Evolutionary conservation across 2,888 invertebrate genomes (phyloP), one percentile per base, ranked within the genome.

Genomic region (Pocota personata): DNA sequence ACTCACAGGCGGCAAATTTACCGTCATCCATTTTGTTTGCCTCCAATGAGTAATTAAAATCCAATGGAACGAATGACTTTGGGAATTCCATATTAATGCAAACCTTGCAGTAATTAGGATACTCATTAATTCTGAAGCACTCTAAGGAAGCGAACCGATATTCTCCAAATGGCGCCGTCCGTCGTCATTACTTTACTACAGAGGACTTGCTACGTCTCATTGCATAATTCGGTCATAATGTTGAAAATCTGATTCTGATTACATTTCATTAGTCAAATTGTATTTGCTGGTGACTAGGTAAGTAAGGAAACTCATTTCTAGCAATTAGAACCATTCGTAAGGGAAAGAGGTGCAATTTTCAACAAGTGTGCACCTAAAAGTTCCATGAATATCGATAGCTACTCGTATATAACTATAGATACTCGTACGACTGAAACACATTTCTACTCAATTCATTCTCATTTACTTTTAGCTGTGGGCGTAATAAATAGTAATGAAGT

Each of bases 81-180:
- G 48, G 50, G 66, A 43, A 62, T 69, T 30, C 3, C 32, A 46
- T 35, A 69, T 69, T 75, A 32, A 24, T 77, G 73, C 75, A 71
- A 66, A 43, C 58, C 46, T 48, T 62, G 73, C 67, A 73, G 67
- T 83, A 78, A 83, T 83, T 78, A 83, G 78, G 77, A 78, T 73
- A 55, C 60, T 55, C 57, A 67, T 77, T 19, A 58, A 64, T 37
- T 50, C 32, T 52, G 12, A 30, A 46, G 43, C 32, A 55, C n/a
- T 8, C 10, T 14, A 55, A 37, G 43, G 46, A 37, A 72, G 50
- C 62, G 30, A 37, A 37, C 27, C 35, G 58, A 46, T 71, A 21
- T 71, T 71, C 14, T 27, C 14, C 30, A 43, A 69, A 46, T 55
- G 60, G 37, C 64, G 27, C 40, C 43, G 30, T 32, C 14, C 32